phyloP scores from a whole-genome alignment of 1,140 invertebrate species.

The Druon quercuslanigerum region DNA sequence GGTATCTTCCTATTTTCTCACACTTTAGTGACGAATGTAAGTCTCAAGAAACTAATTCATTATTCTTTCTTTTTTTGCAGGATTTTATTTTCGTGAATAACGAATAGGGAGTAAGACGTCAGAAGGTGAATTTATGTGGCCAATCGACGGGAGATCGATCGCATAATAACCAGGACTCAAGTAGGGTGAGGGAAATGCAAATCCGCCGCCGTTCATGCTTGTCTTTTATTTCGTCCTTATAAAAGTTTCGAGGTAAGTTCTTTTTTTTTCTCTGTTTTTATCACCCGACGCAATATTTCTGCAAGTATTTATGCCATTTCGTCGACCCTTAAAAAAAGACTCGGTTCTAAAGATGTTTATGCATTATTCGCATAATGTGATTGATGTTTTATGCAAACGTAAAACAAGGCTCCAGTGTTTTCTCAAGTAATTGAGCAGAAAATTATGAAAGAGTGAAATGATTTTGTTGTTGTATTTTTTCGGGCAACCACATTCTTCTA shows the following conservation, averaged over 20 bases:
- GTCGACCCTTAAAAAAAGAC: conserved; percentile 15
- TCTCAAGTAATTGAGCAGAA: not conserved
- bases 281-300: conserved; percentile 55
- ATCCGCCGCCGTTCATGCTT: conserved; percentile 45
- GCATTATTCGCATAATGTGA: conserved; percentile 19
- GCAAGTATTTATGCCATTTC: conserved; percentile 54
- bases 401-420: not conserved
- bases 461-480: conserved; percentile 33
- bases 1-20: conserved; percentile 32
- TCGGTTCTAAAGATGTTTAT: not conserved
- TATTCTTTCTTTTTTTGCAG: conserved; percentile 36
- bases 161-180: conserved; percentile 48
- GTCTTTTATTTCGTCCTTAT: conserved; percentile 47
- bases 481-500: too few relatives aligned
- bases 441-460: not conserved
- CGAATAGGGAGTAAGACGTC: conserved; percentile 37
- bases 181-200: conserved; percentile 49
- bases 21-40: conserved; percentile 30
- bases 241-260: conserved; percentile 35
- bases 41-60: conserved; percentile 15
- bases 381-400: conserved; percentile 24
- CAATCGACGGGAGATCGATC: conserved; percentile 56
- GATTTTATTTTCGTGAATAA: conserved; percentile 14
- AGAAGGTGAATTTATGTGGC: conserved; percentile 52
- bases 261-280: conserved; percentile 44